Evolutionary conservation across 2,888 invertebrate species (phyloP), one percentile per base, ranked within the genome.

Genomic region (Ormyrus nitidulus): DNA sequence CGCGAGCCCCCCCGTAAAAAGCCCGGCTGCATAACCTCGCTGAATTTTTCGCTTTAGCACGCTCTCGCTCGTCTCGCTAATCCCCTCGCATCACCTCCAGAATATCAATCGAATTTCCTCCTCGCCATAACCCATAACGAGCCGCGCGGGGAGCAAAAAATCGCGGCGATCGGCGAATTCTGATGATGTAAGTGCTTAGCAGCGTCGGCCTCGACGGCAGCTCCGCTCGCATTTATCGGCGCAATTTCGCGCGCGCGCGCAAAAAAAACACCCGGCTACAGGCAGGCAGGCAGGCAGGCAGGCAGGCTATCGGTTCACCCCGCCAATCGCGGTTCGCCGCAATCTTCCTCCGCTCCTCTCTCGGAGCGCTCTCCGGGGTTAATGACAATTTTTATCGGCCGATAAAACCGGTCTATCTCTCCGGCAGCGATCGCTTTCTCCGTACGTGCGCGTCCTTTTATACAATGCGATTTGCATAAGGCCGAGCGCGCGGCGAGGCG

Each of bases 391-490:
- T 77, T 80, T 77, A 80, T 83, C 81, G 78, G 71, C 34, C 81
- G 84, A 84, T 83, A 80, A 83, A 85, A 86, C 84, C 84, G 82
- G 79, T 84, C 85, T 82, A 88, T 88, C 85, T 83, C 81, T 85
- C 56, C 53, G 13, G 11, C 65, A 19, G 53, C 87, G 84, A 85
- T 85, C 81, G 51, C 68, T 75, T 75, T 66, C 65, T 81, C 78
- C 81, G 85, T 82, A 34, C 65, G 56, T 13, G 56, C 58, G 70
- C 74, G 10, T 71, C 74, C 79, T 73, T 77, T 62, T 68, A 51
- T 76, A 58, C 73, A 70, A 51, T 72, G 81, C 74, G 85, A 88
- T 89, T 89, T 89, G 86, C 89, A 89, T 89, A 86, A 87, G 83
- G 82, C 84, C 76, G 83, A 78, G 83, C 83, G 83, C 59, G 51